phyloP scores from a whole-genome alignment of 2,888 invertebrate genomes.

The Ennomos fuscantarius region DNA sequence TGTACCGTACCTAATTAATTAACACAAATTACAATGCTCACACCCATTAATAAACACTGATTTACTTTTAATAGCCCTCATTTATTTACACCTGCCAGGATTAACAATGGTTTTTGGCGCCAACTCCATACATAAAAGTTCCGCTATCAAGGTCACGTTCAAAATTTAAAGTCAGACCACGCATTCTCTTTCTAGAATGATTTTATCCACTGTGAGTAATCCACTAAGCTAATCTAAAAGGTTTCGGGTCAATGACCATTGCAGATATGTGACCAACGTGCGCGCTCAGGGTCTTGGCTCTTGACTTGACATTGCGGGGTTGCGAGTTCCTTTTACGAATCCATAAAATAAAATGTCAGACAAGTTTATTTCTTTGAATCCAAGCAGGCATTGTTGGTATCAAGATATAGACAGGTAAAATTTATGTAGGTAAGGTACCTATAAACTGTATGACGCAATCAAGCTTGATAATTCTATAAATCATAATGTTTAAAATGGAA shows the following conservation, averaged over 20 bases:
- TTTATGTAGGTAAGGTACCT: too few relatives aligned
- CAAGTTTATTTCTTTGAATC: too few relatives aligned
- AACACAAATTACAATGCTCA: conserved; percentile 13
- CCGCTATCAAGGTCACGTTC: conserved; percentile 43
- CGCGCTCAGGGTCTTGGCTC: conserved; percentile 71
- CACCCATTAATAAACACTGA: conserved; percentile 9
- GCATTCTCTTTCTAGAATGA: conserved; percentile 50
- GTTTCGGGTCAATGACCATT: conserved; percentile 61
- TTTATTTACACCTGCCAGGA: conserved; percentile 12
- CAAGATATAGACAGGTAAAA: too few relatives aligned
- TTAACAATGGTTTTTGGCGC: conserved; percentile 28
- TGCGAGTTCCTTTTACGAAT: conserved; percentile 57
- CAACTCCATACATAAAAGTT: conserved; percentile 32
- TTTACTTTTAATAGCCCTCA: conserved; percentile 24
- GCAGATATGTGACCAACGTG: conserved; percentile 57
- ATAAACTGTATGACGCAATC: too few relatives aligned
- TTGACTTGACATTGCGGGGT: conserved; percentile 66
- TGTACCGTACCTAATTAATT: too few relatives aligned
- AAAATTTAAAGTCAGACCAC: conserved; percentile 60
- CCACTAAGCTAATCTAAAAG: conserved; percentile 64
- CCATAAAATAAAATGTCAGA: conserved; percentile 19
- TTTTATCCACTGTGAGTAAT: conserved; percentile 62
- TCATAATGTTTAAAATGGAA: too few relatives aligned
- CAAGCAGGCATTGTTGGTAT: too few relatives aligned
- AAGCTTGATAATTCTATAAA: too few relatives aligned